These are phyloP conservation scores for Tamandua tetradactyla DNA, from an alignment of 2,797 vertebrate genomes.

Conservation along the genomic window DNA sequence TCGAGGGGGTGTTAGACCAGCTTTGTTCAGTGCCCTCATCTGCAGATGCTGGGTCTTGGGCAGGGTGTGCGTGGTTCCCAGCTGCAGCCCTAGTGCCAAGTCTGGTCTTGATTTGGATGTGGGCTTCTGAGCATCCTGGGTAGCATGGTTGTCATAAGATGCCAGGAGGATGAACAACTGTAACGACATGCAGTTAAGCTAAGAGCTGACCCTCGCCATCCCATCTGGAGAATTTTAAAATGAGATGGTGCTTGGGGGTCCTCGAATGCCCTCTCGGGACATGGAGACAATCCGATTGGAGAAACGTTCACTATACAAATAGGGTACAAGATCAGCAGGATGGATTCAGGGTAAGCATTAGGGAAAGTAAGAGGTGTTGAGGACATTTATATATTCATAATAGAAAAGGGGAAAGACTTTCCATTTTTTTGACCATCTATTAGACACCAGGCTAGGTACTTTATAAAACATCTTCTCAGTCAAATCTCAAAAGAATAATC, in stretches of 20 bases:
- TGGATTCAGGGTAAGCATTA: not conserved
- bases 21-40: not conserved
- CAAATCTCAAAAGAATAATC: not conserved
- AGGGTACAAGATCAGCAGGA: not conserved
- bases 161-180: not conserved
- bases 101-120: not conserved
- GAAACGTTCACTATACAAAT: not conserved
- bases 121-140: not conserved
- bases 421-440: not conserved
- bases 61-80: not conserved
- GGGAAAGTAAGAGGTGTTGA: not conserved
- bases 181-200: not conserved
- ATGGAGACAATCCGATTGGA: not conserved
- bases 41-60: not conserved
- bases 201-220: not conserved
- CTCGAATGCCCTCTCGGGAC: too few relatives aligned
- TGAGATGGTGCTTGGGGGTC: too few relatives aligned
- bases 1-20: not conserved
- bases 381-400: not conserved
- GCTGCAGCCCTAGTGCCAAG: not conserved
- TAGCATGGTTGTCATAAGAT: too few relatives aligned
- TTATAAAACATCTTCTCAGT: not conserved
- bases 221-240: accelerated
- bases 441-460: not conserved
- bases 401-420: not conserved